Evolutionary conservation across 1,140 invertebrate genomes (phyloP).

Genomic region (Aphelinus atriplicis): DNA sequence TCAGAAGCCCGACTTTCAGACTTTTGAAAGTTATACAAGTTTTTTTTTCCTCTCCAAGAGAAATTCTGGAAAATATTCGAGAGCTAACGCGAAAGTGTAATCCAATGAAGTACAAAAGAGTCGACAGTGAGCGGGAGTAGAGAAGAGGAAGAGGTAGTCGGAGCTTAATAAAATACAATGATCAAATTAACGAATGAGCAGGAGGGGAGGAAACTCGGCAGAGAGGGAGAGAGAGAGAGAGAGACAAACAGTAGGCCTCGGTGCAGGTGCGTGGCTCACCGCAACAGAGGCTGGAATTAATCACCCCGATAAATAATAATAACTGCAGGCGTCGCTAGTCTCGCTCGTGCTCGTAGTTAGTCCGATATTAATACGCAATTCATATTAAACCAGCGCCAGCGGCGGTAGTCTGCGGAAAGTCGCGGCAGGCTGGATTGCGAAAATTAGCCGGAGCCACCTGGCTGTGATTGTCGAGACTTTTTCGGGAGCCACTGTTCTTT

Average conservation of each 20-base stretch:
- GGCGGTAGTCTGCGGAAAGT: too few species aligned
- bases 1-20: too few species aligned
- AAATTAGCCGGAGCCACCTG: too few species aligned
- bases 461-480: too few species aligned
- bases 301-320: conserved; percentile 65
- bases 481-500: too few species aligned
- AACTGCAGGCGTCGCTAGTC: conserved; percentile 46
- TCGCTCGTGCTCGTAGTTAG: conserved; percentile 43
- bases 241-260: background rate
- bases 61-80: too few species aligned
- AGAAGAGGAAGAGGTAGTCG: background rate
- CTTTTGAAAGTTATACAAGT: too few species aligned
- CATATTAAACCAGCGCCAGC: conserved; percentile 56
- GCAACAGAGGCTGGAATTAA: conserved; percentile 57
- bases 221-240: too few species aligned
- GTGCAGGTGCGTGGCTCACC: conserved; percentile 49
- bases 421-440: too few species aligned
- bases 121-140: background rate
- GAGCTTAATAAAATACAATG: background rate
- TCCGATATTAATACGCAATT: conserved; percentile 66
- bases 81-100: too few species aligned
- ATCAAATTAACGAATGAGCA: conserved; percentile 15
- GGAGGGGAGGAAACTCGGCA: background rate
- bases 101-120: too few species aligned
- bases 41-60: too few species aligned